Conservation (phyloP, 2,888 invertebrate species). For the Thecocarcelia acutangulata region DNA sequence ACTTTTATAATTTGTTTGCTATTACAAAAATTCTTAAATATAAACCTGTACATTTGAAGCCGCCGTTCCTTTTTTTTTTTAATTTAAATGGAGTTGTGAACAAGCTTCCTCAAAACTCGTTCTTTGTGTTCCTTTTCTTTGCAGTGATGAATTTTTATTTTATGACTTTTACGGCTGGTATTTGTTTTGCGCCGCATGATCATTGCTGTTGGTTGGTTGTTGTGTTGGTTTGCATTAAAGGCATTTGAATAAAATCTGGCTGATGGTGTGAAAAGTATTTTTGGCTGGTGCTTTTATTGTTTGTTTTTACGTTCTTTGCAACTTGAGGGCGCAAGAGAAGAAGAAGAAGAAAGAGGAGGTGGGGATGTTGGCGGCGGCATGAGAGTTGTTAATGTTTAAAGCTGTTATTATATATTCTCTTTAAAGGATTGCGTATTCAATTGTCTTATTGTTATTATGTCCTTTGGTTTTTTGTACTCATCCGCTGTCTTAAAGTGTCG, state of each 20-base stretch:
- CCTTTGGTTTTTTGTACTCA: conserved; percentile 73
- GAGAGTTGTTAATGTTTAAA: conserved; percentile 49
- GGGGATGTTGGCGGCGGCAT: background rate
- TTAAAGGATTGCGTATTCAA: conserved; percentile 68
- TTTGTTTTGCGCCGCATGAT: conserved; percentile 1
- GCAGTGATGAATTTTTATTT: background rate
- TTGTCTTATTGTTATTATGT: conserved; percentile 77
- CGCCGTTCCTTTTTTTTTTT: background rate
- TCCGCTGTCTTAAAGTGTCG: conserved; percentile 52
- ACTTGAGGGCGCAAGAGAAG: too few species aligned
- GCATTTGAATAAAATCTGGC: conserved; percentile 6
- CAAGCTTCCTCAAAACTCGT: too few species aligned
- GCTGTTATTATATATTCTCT: conserved; percentile 66
- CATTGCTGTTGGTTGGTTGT: background rate
- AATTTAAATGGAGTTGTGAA: too few species aligned
- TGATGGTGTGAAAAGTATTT: too few species aligned
- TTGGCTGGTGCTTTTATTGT: conserved; percentile 25
- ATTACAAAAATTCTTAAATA: conserved; percentile 16
- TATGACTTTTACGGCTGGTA: background rate
- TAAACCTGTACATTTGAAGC: conserved; percentile 16
- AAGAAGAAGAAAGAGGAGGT: too few species aligned
- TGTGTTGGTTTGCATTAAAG: background rate
- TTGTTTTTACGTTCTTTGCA: conserved; percentile 15
- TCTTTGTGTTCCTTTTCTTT: background rate
- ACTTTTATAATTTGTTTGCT: background rate